Percentiles rank a stretch among this genome's conserved stretches.
Conservation (phyloP, 92 coral and sea anemone species). For the Porites evermanni region DNA sequence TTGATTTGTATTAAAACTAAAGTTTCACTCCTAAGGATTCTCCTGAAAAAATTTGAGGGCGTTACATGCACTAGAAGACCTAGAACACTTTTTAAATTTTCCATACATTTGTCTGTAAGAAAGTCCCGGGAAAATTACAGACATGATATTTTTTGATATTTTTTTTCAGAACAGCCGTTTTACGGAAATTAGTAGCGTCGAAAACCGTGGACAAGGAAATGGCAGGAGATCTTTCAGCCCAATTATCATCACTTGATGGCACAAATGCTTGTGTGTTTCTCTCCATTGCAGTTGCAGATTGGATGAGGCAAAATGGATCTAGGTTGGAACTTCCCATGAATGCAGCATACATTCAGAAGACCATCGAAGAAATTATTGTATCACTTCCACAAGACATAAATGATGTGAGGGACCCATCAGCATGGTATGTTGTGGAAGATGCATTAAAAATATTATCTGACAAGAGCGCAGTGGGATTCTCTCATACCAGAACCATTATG, state of each 20-base stretch:
- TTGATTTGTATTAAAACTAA: too few relatives aligned
- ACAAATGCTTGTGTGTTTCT: constrained; percentile 52
- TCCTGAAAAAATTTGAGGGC: too few relatives aligned
- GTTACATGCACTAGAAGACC: too few relatives aligned
- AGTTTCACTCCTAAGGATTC: too few relatives aligned
- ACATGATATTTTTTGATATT: too few relatives aligned
- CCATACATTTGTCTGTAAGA: too few relatives aligned
- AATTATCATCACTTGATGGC: constrained; percentile 22
- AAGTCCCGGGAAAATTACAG: too few relatives aligned
- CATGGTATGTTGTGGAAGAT: constrained; percentile 29
- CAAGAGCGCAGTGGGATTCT: neutral
- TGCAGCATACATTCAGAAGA: neutral
- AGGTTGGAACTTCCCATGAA: neutral
- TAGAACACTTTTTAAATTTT: too few relatives aligned
- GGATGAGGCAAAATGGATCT: neutral
- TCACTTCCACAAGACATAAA: constrained; percentile 39
- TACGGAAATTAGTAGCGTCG: too few relatives aligned
- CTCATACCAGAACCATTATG: neutral
- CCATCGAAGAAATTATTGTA: constrained; percentile 29
- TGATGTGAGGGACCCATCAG: constrained; percentile 21
- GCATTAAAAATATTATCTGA: constrained; percentile 19
- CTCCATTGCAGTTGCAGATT: neutral
- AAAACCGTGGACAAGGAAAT: constrained; percentile 3
- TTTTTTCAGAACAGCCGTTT: too few relatives aligned
- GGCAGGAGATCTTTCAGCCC: constrained; percentile 11